Percentiles rank a stretch among this genome's conserved stretches.
Conservation (phyloP, 2,797 vertebrate genomes). For the Platyrinchus mystaceus region DNA sequence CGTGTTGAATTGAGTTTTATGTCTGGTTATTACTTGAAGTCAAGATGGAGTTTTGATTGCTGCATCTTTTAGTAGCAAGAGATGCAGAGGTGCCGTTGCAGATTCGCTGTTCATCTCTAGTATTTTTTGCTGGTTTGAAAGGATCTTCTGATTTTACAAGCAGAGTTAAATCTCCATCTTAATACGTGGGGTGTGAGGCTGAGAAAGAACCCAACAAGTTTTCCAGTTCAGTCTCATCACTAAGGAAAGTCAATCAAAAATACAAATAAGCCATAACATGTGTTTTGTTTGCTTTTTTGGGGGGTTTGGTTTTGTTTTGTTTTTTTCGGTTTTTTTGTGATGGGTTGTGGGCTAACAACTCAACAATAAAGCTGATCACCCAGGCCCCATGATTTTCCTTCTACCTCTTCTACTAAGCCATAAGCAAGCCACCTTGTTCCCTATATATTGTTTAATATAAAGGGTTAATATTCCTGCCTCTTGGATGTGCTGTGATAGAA, state of each 20-base stretch:
- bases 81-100: accelerated
- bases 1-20: not conserved
- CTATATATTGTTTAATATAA: not conserved
- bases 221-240: accelerated
- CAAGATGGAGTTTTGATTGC: not conserved
- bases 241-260: not conserved
- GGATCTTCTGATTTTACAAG: not conserved
- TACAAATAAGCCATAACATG: not conserved
- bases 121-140: not conserved
- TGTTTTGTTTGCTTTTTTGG: not conserved
- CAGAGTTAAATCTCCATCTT: not conserved
- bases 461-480: not conserved
- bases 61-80: not conserved
- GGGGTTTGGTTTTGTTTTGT: too few relatives aligned
- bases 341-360: not conserved
- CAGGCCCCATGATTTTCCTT: not conserved
- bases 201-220: not conserved
- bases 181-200: accelerated
- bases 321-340: too few relatives aligned
- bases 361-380: not conserved
- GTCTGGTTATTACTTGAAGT: not conserved
- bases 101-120: not conserved
- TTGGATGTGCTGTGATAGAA: not conserved
- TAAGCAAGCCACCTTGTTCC: not conserved
- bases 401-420: not conserved